phyloP scores from a whole-genome alignment of 1,140 invertebrate species.

The Parasteatoda tepidariorum region DNA sequence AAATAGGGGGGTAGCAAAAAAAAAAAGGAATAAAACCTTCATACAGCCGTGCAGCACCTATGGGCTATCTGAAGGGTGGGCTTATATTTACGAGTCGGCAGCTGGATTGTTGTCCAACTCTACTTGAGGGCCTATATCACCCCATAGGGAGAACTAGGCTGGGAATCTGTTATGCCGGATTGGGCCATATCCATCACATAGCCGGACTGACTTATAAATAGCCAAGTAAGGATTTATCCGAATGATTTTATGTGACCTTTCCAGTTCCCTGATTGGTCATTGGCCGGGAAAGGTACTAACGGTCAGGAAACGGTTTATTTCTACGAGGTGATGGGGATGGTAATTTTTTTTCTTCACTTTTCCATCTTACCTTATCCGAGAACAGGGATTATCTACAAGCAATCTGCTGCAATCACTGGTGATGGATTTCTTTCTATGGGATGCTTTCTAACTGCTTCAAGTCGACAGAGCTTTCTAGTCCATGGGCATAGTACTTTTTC shows the following conservation, averaged over 20 bases:
- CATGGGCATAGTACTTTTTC: too few relatives aligned
- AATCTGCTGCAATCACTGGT: slow-evolving; percentile 10
- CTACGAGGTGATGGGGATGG: neutral
- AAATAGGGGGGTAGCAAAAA: neutral
- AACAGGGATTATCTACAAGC: neutral
- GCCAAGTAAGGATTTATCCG: slow-evolving; percentile 6
- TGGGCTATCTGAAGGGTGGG: slow-evolving; percentile 20
- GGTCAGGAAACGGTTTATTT: neutral
- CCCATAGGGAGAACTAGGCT: slow-evolving; percentile 9
- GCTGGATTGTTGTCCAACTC: slow-evolving; percentile 47
- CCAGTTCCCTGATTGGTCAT: slow-evolving; percentile 41
- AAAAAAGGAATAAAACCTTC: neutral
- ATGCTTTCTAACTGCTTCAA: neutral
- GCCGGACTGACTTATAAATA: slow-evolving; percentile 20
- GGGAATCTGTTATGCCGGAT: neutral
- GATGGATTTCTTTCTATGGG: slow-evolving; percentile 7
- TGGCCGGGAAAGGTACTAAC: slow-evolving; percentile 15
- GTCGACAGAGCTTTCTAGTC: slow-evolving; percentile 10
- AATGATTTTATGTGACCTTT: slow-evolving; percentile 42
- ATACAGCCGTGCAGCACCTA: slow-evolving; percentile 1
- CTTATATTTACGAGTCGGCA: slow-evolving; percentile 49
- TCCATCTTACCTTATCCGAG: too few relatives aligned
- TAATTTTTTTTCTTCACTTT: neutral
- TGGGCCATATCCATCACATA: slow-evolving; percentile 25
- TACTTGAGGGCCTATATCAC: slow-evolving; percentile 21